Evolutionary conservation across 2,797 vertebrate species (phyloP), one percentile per base, ranked within the genome.

Genomic region (Tenualosa ilisha): DNA sequence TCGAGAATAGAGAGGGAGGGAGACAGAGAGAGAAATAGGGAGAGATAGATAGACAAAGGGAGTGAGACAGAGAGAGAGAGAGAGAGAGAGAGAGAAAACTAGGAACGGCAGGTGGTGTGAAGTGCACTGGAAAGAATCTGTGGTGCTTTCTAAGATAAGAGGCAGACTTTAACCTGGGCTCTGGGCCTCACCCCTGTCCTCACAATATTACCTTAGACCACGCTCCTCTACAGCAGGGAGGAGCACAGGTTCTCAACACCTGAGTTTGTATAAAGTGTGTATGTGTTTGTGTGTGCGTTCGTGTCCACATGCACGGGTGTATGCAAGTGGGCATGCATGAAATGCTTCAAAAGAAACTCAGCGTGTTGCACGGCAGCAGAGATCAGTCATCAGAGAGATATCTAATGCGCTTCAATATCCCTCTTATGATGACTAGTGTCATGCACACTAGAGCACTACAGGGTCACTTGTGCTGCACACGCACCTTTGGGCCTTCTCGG

Each of bases 161-260:
- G 5, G 31, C 7, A 20, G 51, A 17, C 6, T 7, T 63, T 20
- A 82, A 61, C 8, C 20, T 40, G 11, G 54, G 31, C 26, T 17
- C 8, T 46, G 20, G 6, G 31, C 12, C 81, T 59, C 81, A 84
- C 24, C 51, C 17, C 7, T 59, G 15, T 31, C 13, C 46, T 51
- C 40, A 86, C 68, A 82, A 54, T 9, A 37, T 83, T 82, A 82
- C 81, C 86, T 84, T 81, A 59, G 63, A 59, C 40, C 49, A 79
- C 51, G 65, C 54, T 68, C 68, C 31, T 65, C 63, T 26, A 31
- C 46, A 17, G 46, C 68, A 54, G 75, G 11, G 83, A 72, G n/a
- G 75, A 40, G 15, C 6, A 82, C 26, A 49, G 68, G 24, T 15
- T n/a, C 82, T 22, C 54, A 31, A 43, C 68, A 43, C 26, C 26